phyloP scores from a whole-genome alignment of 2,888 invertebrate species.

The Calephelis perditalis region DNA sequence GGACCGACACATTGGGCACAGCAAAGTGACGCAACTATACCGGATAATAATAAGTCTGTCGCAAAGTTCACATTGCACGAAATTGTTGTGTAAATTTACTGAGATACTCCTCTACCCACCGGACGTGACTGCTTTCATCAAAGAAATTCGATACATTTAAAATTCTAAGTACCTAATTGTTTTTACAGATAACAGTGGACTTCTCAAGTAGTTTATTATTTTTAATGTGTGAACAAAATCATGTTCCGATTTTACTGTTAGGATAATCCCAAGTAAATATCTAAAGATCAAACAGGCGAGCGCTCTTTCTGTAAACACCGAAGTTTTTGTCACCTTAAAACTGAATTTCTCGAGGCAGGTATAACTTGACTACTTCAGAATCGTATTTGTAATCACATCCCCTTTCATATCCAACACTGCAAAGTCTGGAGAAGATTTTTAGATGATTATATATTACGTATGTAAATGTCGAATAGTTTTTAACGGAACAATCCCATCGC shows the following conservation, averaged over 20 bases:
- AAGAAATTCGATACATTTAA: background rate
- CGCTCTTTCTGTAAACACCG: conserved; percentile 2
- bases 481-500: too few relatives aligned
- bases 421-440: too few relatives aligned
- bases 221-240: conserved; percentile 5
- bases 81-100: too few relatives aligned
- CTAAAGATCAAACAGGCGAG: background rate
- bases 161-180: background rate
- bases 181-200: background rate
- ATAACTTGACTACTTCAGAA: background rate
- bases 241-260: background rate
- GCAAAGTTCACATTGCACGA: too few relatives aligned
- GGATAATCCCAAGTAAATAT: conserved; percentile 2
- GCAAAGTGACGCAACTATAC: too few relatives aligned
- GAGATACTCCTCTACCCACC: too few relatives aligned
- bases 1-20: too few relatives aligned
- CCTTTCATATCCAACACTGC: too few relatives aligned
- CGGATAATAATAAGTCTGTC: too few relatives aligned
- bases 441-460: too few relatives aligned
- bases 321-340: background rate
- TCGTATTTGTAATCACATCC: background rate
- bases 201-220: conserved; percentile 6
- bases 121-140: too few relatives aligned
- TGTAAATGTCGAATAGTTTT: too few relatives aligned
- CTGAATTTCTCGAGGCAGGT: background rate